A percentile compares a stretch with the other conserved stretches of the same genome.
Conservation (phyloP, 2,888 invertebrate genomes). For the Synanthedon andrenaeformis region DNA sequence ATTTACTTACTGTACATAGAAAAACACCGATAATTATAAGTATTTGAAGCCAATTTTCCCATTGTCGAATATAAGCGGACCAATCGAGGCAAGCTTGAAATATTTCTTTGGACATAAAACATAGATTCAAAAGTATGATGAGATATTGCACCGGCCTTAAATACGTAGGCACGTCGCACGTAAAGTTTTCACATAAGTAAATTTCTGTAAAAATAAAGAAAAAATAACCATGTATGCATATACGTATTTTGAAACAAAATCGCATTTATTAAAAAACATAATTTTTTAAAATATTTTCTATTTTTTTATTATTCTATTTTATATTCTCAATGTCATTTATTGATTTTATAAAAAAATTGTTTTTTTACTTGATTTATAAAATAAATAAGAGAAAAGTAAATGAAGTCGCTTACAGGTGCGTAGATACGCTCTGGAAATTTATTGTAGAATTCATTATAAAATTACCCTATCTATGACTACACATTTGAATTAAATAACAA, state of each 20-base stretch:
- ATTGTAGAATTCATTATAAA: no score
- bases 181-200: slow-evolving; percentile 57
- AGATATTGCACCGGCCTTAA: slow-evolving; percentile 68
- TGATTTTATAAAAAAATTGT: no score
- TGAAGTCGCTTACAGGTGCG: no score
- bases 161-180: slow-evolving; percentile 47
- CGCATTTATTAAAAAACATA: no score
- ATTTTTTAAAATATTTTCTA: no score
- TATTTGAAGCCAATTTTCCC: slow-evolving; percentile 90
- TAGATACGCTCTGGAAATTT: no score
- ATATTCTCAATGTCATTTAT: no score
- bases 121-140: slow-evolving; percentile 73
- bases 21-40: slow-evolving; percentile 80
- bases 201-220: slow-evolving; percentile 45
- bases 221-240: background rate
- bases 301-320: no score
- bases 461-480: background rate
- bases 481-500: background rate
- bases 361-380: no score
- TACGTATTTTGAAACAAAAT: background rate
- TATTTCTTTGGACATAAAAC: slow-evolving; percentile 79
- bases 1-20: slow-evolving; percentile 70
- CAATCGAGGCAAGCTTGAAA: slow-evolving; percentile 82
- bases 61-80: slow-evolving; percentile 78
- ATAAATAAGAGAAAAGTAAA: no score